Percentiles rank a stretch among this genome's conserved stretches.
Evolutionary conservation across 2,113 vertebrate species (phyloP).

Genomic region (Hassar affinis): DNA sequence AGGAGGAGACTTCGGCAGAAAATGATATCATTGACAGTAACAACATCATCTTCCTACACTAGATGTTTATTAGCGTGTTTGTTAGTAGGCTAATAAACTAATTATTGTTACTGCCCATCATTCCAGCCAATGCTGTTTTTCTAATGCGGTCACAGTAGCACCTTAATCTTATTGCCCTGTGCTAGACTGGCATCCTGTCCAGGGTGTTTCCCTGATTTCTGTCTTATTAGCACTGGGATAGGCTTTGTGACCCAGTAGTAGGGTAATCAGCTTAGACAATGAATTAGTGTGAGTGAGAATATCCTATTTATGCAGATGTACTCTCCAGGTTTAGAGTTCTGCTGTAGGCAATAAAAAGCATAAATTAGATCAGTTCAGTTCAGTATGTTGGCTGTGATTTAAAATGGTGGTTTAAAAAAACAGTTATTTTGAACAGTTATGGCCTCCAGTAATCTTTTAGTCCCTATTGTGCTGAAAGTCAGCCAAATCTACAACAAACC

Average conservation of each 20-base stretch:
- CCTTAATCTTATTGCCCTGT: too few species aligned
- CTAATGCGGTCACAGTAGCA: neutral
- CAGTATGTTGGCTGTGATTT: neutral
- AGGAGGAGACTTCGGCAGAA: neutral
- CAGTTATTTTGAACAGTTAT: neutral
- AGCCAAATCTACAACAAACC: neutral
- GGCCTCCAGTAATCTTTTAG: neutral
- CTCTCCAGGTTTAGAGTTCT: neutral
- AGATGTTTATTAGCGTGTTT: neutral
- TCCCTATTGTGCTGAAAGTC: neutral
- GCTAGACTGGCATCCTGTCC: too few species aligned
- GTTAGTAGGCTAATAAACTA: neutral
- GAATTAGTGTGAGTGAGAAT: too few species aligned
- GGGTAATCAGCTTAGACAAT: too few species aligned
- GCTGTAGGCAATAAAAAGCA: neutral
- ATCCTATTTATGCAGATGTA: neutral
- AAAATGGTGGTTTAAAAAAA: neutral
- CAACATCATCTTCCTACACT: neutral
- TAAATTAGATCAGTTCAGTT: neutral
- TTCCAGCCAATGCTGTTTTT: neutral
- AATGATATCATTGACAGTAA: neutral
- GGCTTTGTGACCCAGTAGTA: too few species aligned
- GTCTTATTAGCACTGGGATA: too few species aligned
- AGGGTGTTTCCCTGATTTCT: too few species aligned
- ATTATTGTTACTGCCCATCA: neutral